Base-by-base conservation (phyloP, 2,797 vertebrate genomes). In the Rousettus madagascariensis region DNA sequence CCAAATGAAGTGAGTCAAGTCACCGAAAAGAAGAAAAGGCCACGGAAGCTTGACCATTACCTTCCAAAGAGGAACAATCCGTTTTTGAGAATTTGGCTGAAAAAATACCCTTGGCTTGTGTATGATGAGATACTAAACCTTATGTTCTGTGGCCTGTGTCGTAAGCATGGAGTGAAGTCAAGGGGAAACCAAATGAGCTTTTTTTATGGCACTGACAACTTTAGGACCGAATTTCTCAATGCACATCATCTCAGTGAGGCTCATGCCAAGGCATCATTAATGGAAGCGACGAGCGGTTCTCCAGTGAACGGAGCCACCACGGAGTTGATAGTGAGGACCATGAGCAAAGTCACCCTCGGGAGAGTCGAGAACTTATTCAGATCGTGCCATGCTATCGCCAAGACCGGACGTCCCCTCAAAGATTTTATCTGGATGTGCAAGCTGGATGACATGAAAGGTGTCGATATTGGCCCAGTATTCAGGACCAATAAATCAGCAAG, bases 81-180 rank as follows among this genome's bases (percentile, higher is more conserved):
- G 5, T 98, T 98, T 97, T 97, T 97, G 97, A 97, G 98, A 98
- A 98, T 97, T 86, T 98, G 98, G 98, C 91, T 98, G 49, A 97
- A 90, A 55, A 98, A 98, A 93, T 98, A 98, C 33, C 96, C 98
- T 10, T 98, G 98, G 98, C 97, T 98, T 80, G 95, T 98, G 46
- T 98, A 98, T 0, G 97, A 98, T 78, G 94, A 97, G 71, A 84
- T 97, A 66, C 97, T 75, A 38, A 96, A 97, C 86, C 96, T 98
- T 43, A 98, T 98, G 98, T 98, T 98, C 97, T 98, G 98, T 41
- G 94, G 57, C 83, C 90, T 97, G 2, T 98, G 98, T 97, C 94
- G 22, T 66, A 98, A 98, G 51, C 97, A 98, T 20, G 97, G 98
- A 9, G 96, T 98, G 59, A 97, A 97, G 77, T 96, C 97, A 1